These are phyloP conservation scores for Sebastes aleutianus DNA, from an alignment of 2,797 vertebrate species.

Conservation along the genomic window DNA sequence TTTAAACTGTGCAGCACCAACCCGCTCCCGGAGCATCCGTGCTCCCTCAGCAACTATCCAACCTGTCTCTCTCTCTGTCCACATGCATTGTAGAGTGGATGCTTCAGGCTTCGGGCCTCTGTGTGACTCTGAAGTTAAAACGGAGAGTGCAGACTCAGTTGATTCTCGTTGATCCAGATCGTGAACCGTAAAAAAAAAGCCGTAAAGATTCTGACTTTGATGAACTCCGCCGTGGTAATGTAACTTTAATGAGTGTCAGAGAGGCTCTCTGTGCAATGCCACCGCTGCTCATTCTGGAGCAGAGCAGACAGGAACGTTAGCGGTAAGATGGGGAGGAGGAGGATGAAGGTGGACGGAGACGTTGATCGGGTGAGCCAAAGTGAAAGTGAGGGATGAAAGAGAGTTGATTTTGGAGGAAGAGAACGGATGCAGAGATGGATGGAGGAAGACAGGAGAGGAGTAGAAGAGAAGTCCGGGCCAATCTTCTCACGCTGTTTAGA, in stretches of 20 bases:
- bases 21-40: background rate
- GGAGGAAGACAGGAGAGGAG: background rate
- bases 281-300: constrained; percentile 6
- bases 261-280: background rate
- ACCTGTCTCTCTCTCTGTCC: background rate
- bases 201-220: constrained; percentile 44
- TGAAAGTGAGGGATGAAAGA: constrained; percentile 43
- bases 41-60: constrained; percentile 9
- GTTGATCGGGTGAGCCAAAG: constrained; percentile 16
- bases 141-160: background rate
- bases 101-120: constrained; percentile 13
- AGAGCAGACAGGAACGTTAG: background rate
- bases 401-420: constrained; percentile 2
- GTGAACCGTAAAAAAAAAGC: constrained; percentile 29
- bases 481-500: constrained; percentile 52
- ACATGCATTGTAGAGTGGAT: background rate
- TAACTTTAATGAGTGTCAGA: constrained; percentile 39
- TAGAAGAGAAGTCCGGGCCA: constrained; percentile 8
- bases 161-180: constrained; percentile 40
- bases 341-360: background rate
- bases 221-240: constrained; percentile 11
- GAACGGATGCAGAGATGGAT: constrained; percentile 6
- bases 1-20: background rate
- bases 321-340: background rate
- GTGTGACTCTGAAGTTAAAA: constrained; percentile 28